A percentile compares a stretch with the other conserved stretches of the same genome.
These are phyloP conservation scores for Amiota communis DNA, from an alignment of 2,888 invertebrate species.

Conservation along the genomic window DNA sequence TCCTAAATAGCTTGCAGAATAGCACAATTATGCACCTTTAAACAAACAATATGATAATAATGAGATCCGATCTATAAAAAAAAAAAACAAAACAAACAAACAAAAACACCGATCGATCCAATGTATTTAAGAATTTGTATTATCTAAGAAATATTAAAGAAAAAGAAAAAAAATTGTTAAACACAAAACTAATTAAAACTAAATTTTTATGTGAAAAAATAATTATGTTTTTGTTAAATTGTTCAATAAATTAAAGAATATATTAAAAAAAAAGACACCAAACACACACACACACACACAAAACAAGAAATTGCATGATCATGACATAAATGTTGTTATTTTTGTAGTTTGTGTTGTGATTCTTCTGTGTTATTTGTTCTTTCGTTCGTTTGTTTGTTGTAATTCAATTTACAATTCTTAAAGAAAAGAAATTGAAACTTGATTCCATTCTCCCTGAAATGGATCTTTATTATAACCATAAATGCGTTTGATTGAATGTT, in stretches of 20 bases:
- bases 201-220: neutral
- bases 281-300: too few relatives aligned
- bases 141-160: neutral
- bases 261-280: too few relatives aligned
- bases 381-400: too few relatives aligned
- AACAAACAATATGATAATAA: constrained; percentile 40
- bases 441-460: too few relatives aligned
- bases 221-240: too few relatives aligned
- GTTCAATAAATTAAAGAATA: too few relatives aligned
- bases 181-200: neutral
- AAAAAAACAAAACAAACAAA: constrained; percentile 10
- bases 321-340: neutral
- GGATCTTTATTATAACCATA: too few relatives aligned
- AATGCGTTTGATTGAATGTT: too few relatives aligned
- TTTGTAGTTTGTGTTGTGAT: neutral
- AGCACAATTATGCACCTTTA: constrained; percentile 74
- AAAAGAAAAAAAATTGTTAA: neutral
- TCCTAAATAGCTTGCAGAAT: constrained; percentile 72
- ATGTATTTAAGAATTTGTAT: neutral
- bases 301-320: too few relatives aligned
- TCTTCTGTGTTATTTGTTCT: too few relatives aligned
- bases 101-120: neutral
- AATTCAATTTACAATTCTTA: too few relatives aligned
- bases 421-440: too few relatives aligned
- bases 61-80: constrained; percentile 8